phyloP scores from a whole-genome alignment of 2,888 invertebrate species.

The Diarsia mendica region DNA sequence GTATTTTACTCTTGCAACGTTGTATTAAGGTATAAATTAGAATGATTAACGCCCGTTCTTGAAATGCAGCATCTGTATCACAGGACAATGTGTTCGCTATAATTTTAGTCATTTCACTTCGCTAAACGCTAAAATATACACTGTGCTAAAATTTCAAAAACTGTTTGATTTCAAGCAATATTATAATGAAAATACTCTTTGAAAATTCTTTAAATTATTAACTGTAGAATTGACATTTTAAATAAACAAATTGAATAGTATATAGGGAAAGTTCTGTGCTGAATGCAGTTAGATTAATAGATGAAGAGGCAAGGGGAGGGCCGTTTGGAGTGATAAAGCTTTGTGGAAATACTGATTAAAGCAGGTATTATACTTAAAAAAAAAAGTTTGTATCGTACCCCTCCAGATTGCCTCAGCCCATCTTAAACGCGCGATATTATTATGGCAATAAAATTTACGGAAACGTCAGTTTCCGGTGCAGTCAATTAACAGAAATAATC shows the following conservation, averaged over 20 bases:
- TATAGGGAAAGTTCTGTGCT: slow-evolving; percentile 49
- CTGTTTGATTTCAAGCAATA: slow-evolving; percentile 45
- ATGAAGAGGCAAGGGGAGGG: slow-evolving; percentile 5
- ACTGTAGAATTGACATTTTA: slow-evolving; percentile 66
- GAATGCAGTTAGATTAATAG: slow-evolving; percentile 27
- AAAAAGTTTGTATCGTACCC: neutral
- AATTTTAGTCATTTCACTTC: slow-evolving; percentile 70
- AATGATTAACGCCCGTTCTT: neutral
- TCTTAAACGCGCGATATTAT: slow-evolving; percentile 32
- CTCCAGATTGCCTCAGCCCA: slow-evolving; percentile 2
- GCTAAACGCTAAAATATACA: slow-evolving; percentile 65
- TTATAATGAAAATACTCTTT: slow-evolving; percentile 55
- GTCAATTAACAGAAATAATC: slow-evolving; percentile 72
- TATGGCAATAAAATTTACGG: slow-evolving; percentile 70
- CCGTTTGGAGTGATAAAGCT: neutral
- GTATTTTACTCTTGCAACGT: neutral
- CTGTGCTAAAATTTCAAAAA: slow-evolving; percentile 55
- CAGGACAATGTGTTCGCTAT: slow-evolving; percentile 71
- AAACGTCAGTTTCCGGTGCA: slow-evolving; percentile 64
- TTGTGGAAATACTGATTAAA: slow-evolving; percentile 8
- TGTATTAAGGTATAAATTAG: neutral
- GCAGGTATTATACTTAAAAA: neutral
- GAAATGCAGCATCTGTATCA: slow-evolving; percentile 43
- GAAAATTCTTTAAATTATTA: slow-evolving; percentile 59
- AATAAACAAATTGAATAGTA: slow-evolving; percentile 66